Percentiles rank a stretch among this genome's conserved stretches.
phyloP scores from a whole-genome alignment of 37 sponge, comb jelly and placozoan genomes.

The Aplysina aerophoba region DNA sequence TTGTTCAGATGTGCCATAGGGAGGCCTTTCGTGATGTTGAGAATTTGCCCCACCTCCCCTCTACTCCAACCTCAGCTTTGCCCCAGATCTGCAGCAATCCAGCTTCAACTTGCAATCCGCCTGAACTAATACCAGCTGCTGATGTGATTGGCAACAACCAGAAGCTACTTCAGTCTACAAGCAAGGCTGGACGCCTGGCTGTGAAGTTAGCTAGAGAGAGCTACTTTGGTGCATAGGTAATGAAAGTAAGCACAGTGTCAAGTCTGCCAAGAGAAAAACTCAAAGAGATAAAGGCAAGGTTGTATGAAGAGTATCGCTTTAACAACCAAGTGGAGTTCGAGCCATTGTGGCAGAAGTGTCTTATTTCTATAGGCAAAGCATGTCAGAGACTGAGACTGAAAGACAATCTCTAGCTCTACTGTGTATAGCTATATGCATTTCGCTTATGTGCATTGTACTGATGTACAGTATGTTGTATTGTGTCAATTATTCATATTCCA shows the following conservation, averaged over 20 bases:
- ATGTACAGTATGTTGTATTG: too few species aligned
- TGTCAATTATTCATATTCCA: too few species aligned
- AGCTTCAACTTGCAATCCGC: too few species aligned
- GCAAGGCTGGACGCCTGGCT: conserved; percentile 23
- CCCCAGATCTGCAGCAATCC: too few species aligned
- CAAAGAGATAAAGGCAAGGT: not conserved
- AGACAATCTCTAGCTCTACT: too few species aligned
- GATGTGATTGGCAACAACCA: conserved; percentile 20
- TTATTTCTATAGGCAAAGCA: conserved; percentile 18
- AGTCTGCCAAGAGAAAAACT: conserved; percentile 22
- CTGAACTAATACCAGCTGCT: not conserved
- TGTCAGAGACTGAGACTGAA: conserved; percentile 10
- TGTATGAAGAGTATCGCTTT: conserved; percentile 17
- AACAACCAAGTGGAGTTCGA: conserved; percentile 21
- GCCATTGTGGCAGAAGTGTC: conserved; percentile 20
- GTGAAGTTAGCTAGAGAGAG: conserved; percentile 13
- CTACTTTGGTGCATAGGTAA: conserved; percentile 17
- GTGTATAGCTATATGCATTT: too few species aligned
- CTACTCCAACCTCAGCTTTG: too few species aligned
- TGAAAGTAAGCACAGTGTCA: conserved; percentile 6
- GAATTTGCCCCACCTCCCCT: not conserved
- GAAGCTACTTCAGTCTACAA: conserved; percentile 6
- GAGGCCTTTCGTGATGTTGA: conserved; percentile 13
- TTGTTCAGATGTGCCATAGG: too few species aligned
- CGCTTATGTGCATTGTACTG: too few species aligned